These are phyloP conservation scores for Brachylomia viminalis DNA, from an alignment of 2,888 invertebrate genomes.

Conservation along the genomic window DNA sequence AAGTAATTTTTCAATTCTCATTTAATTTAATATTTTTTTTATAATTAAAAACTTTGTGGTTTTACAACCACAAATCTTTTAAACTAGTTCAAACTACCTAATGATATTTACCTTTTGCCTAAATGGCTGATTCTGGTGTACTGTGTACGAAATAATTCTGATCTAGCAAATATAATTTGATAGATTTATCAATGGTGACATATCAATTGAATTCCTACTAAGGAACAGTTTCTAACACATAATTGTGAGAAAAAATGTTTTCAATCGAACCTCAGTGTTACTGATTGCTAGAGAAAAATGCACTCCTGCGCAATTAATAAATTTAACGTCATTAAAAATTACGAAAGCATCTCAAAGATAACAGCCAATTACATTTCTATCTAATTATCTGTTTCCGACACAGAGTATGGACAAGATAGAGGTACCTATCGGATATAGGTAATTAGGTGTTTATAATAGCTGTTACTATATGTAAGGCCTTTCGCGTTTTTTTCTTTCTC, in stretches of 20 bases:
- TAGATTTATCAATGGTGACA: slow-evolving; percentile 29
- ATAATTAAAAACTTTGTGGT: too few species aligned
- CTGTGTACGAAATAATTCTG: background rate
- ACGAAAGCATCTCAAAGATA: slow-evolving; percentile 47
- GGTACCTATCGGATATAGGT: too few species aligned
- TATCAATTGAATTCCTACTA: slow-evolving; percentile 25
- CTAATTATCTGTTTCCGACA: slow-evolving; percentile 18
- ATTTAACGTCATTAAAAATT: slow-evolving; percentile 49
- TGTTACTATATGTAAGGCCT: too few species aligned
- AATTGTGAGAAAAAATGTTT: slow-evolving; percentile 54
- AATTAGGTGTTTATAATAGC: too few species aligned
- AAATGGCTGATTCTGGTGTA: too few species aligned
- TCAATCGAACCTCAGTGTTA: slow-evolving; percentile 4
- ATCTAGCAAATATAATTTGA: background rate
- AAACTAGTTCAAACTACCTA: background rate
- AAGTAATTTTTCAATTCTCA: background rate
- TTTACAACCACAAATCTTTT: background rate
- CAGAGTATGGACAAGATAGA: too few species aligned
- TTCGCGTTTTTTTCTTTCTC: too few species aligned
- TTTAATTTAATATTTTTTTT: too few species aligned
- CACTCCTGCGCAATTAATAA: slow-evolving; percentile 47
- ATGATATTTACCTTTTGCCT: background rate
- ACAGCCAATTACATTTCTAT: slow-evolving; percentile 24
- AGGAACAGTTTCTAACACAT: slow-evolving; percentile 14
- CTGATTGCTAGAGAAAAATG: slow-evolving; percentile 41